phyloP scores from a whole-genome alignment of 2,888 invertebrate genomes.

The Leptinotarsa tumamoca region DNA sequence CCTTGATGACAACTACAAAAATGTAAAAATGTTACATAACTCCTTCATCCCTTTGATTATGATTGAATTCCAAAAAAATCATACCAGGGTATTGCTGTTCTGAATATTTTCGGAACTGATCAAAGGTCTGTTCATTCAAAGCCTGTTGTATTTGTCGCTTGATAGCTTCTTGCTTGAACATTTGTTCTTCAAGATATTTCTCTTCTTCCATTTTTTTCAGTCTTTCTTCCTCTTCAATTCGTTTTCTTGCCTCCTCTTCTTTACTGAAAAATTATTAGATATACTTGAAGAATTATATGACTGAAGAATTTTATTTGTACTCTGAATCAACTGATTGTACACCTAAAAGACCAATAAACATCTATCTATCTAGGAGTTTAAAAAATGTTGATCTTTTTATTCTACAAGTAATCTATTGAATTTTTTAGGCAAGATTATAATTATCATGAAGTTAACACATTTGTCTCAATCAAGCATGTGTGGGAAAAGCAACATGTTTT shows the following conservation, averaged over 20 bases:
- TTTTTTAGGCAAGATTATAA: no score
- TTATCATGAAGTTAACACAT: no score
- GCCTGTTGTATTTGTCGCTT: conserved; percentile 94
- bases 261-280: conserved; percentile 58
- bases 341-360: background rate
- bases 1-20: no score
- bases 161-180: conserved; percentile 74
- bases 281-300: background rate
- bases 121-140: conserved; percentile 93
- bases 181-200: conserved; percentile 73
- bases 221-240: conserved; percentile 72
- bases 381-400: no score
- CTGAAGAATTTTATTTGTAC: background rate
- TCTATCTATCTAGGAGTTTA: background rate
- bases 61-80: conserved; percentile 17
- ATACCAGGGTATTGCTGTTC: conserved; percentile 88
- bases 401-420: no score
- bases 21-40: no score
- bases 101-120: conserved; percentile 89
- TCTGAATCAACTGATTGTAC: background rate
- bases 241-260: conserved; percentile 71
- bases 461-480: no score
- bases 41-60: background rate
- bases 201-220: conserved; percentile 74
- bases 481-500: no score